phyloP scores from a whole-genome alignment of 2,113 vertebrate genomes.

The Prionailurus viverrinus region DNA sequence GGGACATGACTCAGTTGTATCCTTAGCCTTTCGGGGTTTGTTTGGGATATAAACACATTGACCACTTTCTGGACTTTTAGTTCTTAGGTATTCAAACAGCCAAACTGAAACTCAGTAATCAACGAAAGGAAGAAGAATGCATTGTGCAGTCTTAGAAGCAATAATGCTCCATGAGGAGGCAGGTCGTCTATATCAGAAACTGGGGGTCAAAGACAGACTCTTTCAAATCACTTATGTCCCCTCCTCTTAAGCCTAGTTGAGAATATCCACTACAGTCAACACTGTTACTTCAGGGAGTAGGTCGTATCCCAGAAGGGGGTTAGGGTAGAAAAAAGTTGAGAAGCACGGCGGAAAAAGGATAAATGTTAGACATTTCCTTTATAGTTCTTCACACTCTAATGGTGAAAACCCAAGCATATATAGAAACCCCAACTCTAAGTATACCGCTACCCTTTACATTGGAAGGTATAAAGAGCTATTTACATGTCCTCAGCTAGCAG shows the following conservation, averaged over 20 bases:
- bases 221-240: background rate
- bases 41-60: background rate
- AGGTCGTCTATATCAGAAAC: background rate
- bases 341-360: background rate
- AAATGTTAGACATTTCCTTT: background rate
- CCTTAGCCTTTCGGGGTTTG: background rate
- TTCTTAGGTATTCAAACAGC: background rate
- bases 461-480: constrained; percentile 13
- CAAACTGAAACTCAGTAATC: background rate
- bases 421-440: background rate
- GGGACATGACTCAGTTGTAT: background rate
- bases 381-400: background rate
- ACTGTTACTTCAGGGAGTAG: background rate
- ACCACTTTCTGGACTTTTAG: background rate
- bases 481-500: background rate
- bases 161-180: background rate
- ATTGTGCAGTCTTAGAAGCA: background rate
- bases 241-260: background rate
- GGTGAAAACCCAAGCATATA: background rate
- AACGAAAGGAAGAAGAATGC: constrained; percentile 19
- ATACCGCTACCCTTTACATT: background rate
- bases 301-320: background rate
- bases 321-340: background rate
- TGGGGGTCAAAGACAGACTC: background rate
- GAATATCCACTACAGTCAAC: background rate